These are phyloP conservation scores for Therioaphis trifolii DNA, from an alignment of 2,888 invertebrate genomes.

Conservation along the genomic window DNA sequence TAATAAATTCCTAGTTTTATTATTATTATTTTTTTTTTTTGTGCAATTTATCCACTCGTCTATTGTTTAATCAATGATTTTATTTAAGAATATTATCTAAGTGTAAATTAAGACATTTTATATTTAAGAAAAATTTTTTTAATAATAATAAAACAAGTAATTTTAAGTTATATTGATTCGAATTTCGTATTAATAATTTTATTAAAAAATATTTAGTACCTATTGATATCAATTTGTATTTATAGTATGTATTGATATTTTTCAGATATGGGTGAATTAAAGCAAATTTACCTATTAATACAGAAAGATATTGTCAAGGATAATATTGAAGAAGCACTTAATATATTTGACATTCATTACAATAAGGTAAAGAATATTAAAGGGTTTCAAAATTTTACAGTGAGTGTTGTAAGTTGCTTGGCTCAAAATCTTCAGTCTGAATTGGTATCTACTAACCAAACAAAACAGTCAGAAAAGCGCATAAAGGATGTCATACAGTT, in stretches of 20 bases:
- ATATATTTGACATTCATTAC: conserved; percentile 37
- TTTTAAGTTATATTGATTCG: too few relatives aligned
- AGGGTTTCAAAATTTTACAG: conserved; percentile 50
- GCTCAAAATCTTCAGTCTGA: conserved; percentile 51
- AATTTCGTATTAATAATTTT: too few relatives aligned
- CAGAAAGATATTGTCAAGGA: conserved; percentile 37
- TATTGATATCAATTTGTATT: too few relatives aligned
- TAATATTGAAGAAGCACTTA: conserved; percentile 40
- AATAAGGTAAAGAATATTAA: conserved; percentile 33
- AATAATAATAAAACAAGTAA: too few relatives aligned
- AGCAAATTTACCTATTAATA: conserved; percentile 41
- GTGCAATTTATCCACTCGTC: too few relatives aligned
- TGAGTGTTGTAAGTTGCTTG: conserved; percentile 38
- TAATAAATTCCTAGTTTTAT: too few relatives aligned
- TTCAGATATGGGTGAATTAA: conserved; percentile 55
- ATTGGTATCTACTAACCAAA: conserved; percentile 6
- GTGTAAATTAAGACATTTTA: too few relatives aligned
- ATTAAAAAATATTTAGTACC: too few relatives aligned
- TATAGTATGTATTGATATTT: conserved; percentile 18
- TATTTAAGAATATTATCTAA: too few relatives aligned
- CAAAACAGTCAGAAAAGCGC: background rate
- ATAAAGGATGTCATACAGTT: conserved; percentile 34
- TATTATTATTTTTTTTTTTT: too few relatives aligned
- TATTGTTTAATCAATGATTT: too few relatives aligned
- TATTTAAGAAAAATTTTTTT: too few relatives aligned